Conservation (phyloP, 1,140 invertebrate species). For the Lethrus apterus region DNA sequence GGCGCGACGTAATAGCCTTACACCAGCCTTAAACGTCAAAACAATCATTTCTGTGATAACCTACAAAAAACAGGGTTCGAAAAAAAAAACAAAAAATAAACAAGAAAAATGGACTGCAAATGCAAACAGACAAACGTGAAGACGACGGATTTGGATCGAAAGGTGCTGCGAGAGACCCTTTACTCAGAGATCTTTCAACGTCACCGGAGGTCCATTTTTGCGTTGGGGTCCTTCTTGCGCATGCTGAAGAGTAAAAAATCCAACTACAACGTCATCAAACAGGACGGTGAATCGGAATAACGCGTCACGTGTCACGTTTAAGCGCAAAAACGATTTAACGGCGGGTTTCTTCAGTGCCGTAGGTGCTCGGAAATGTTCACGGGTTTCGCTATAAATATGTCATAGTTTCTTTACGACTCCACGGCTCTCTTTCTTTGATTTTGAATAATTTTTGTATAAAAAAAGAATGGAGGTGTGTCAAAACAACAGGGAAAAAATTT, state of each 20-base stretch:
- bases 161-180: conserved; percentile 64
- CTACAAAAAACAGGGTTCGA: not conserved
- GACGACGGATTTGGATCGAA: conserved; percentile 47
- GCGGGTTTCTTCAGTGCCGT: too few relatives aligned
- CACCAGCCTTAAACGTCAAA: not conserved
- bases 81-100: conserved; percentile 2
- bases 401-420: too few relatives aligned
- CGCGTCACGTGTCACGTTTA: too few relatives aligned
- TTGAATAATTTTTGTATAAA: too few relatives aligned
- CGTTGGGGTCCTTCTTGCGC: conserved; percentile 68
- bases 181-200: conserved; percentile 75
- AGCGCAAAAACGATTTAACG: too few relatives aligned
- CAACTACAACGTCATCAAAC: conserved; percentile 69
- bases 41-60: conserved; percentile 2
- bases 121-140: conserved; percentile 23
- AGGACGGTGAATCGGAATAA: conserved; percentile 44
- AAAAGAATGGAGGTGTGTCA: too few relatives aligned
- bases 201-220: conserved; percentile 70
- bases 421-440: too few relatives aligned
- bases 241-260: conserved; percentile 73
- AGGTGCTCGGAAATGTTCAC: too few relatives aligned
- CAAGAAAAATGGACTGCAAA: conserved; percentile 16
- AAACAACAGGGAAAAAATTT: too few relatives aligned
- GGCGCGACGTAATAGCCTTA: not conserved
- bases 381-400: too few relatives aligned